Evolutionary conservation across 2,113 vertebrate species (phyloP), one percentile per base, ranked within the genome.

Genomic region (Rana temporaria): DNA sequence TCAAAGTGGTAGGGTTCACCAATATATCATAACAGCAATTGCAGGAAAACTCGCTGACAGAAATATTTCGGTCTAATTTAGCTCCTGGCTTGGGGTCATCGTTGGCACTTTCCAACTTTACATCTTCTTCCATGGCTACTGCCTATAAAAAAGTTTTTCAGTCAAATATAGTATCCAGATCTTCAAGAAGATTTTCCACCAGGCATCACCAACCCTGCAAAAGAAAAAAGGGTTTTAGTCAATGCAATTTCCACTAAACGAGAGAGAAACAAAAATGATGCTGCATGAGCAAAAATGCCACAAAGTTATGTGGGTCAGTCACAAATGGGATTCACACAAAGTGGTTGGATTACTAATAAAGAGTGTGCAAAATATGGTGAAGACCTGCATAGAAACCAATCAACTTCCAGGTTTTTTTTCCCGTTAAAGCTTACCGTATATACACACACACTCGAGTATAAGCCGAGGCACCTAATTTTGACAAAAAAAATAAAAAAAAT

Each of bases 11-110:
- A 78, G 97, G 97, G 82, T 97, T 93, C 56, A 99, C 89, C 66
- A 98, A 90, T 73, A 97, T 93, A 78, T 98, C 96, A 0, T 98
- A 99, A 84, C 97, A 99, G 87, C 97, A 98, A 85, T 97, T 96
- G 82, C 97, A 99, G 0, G 93, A 95, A 87, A 99, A 96, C 72
- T 97, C 96, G 1, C 87, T 90, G 14, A 95, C 93, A 0, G 95
- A 95, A 71, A 99, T 88, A 78, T 26, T 86, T 19, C 59, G 86
- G 26, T 79, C 5, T 0, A 34, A 1, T 30, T 73, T 85, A 14
- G 80, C 1, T 17, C 81, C 0, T 4, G 56, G 4, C 38, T 32
- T 19, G 8, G 0, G 38, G 1, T 6, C 68, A n/a, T 30, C 78
- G 0, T 84, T 34, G 70, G 0, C 14, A 53, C 4, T 1, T 68